These are phyloP conservation scores for Salticus scenicus DNA, from an alignment of 2,888 invertebrate genomes.

Conservation along the genomic window DNA sequence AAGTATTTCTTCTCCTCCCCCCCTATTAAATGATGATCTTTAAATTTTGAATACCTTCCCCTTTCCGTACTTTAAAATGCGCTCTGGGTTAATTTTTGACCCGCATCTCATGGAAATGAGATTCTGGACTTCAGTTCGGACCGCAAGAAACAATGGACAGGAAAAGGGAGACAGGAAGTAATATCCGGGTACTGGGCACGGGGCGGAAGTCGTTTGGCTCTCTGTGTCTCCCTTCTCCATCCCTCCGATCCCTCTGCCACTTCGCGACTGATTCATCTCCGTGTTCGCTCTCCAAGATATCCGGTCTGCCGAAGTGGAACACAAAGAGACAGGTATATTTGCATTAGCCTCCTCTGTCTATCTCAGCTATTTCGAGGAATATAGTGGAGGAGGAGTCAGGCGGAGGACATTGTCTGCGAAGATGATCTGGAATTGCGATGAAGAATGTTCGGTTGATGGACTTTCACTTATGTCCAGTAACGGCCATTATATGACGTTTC, in stretches of 20 bases:
- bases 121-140: not conserved
- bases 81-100: not conserved
- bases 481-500: too few relatives aligned
- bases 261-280: not conserved
- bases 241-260: not conserved
- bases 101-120: not conserved
- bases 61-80: not conserved
- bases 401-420: not conserved
- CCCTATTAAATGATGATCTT: too few relatives aligned
- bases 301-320: not conserved
- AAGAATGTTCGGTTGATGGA: too few relatives aligned
- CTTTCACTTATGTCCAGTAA: too few relatives aligned
- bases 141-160: constrained; percentile 14
- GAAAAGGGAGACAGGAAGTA: constrained; percentile 13
- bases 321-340: not conserved
- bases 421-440: not conserved
- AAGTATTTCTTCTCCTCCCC: too few relatives aligned
- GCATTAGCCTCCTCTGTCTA: not conserved
- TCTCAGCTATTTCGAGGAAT: too few relatives aligned
- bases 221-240: not conserved
- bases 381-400: not conserved
- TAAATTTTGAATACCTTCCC: too few relatives aligned
- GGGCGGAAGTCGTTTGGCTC: constrained; percentile 3
- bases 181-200: constrained; percentile 11
- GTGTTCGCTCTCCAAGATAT: constrained; percentile 4